Base-by-base conservation (phyloP, 2,888 invertebrate species). In the Xanthorhoe designata region DNA sequence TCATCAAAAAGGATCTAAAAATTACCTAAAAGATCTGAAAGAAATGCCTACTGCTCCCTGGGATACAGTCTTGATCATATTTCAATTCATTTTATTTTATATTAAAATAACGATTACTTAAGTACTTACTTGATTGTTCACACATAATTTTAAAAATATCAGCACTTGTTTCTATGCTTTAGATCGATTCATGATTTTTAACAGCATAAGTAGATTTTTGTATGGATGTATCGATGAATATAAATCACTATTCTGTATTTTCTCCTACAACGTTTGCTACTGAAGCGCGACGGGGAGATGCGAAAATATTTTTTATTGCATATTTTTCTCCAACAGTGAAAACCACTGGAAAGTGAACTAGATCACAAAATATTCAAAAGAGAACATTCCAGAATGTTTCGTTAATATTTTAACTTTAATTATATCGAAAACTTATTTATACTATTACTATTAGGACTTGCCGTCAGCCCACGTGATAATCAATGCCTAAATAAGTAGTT, bases 191-290 rank as follows among this genome's bases (percentile, higher is more conserved):
- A n/a, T n/a, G 2, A 13, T 2, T 13, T 13, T 42, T 3, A 2
- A 13, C 10, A 13, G 38, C 38, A 5, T 42, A n/a, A n/a, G n/a
- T n/a, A n/a, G n/a, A n/a, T n/a, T n/a, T n/a, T 42, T 42, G 38
- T 55, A 17, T 24, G 18, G n/a, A 52, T 38, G 42, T 42, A 45
- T 47, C 54, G 32, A 7, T 56, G 24, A 55, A 56, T 55, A 63
- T 47, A 56, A 60, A 60, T 63, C 35, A 52, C 17, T 76, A 79
- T 79, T 79, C 69, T 74, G 71, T 78, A 79, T 84, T 89, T 87
- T 88, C 88, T 85, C 85, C 75, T 68, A 61, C 80, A 79, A 81
- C 83, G 84, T 18, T 56, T 53, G 53, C 66, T 55, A 66, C 51
- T 66, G 66, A 66, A 55, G 66, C 66, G 62, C 13, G 45, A 51